phyloP scores from a whole-genome alignment of 2,888 invertebrate species.

The Hypomecis atomaria region DNA sequence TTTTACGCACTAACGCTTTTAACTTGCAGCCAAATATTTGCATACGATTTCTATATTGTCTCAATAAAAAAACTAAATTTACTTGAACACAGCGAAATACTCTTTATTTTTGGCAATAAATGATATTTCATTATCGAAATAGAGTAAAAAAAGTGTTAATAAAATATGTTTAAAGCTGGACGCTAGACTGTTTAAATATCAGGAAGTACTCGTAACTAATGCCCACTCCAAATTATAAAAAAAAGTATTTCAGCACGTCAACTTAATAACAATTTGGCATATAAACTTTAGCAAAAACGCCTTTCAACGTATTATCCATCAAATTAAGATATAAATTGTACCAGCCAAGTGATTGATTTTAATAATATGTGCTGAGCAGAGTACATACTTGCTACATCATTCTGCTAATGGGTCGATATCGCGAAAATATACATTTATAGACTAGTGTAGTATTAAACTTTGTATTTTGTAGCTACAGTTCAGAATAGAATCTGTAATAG shows the following conservation, averaged over 20 bases:
- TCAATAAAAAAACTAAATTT: too few species aligned
- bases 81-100: too few species aligned
- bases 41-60: too few species aligned
- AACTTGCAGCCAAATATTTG: too few species aligned
- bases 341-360: conserved; percentile 56
- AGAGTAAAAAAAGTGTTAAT: too few species aligned
- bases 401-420: conserved; percentile 66
- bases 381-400: conserved; percentile 59
- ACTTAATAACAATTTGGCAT: background rate
- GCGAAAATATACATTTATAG: conserved; percentile 34
- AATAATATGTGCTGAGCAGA: conserved; percentile 46
- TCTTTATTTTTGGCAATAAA: too few species aligned
- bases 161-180: too few species aligned
- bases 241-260: background rate
- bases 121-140: too few species aligned
- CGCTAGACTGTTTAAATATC: too few species aligned
- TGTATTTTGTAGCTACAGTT: background rate
- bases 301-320: conserved; percentile 49
- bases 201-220: too few species aligned
- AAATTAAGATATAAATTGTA: conserved; percentile 48
- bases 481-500: background rate
- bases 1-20: too few species aligned
- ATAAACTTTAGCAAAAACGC: conserved; percentile 20
- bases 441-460: background rate
- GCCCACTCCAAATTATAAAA: too few species aligned